phyloP scores from a whole-genome alignment of 2,113 vertebrate species.

The Epinephelus fuscoguttatus region DNA sequence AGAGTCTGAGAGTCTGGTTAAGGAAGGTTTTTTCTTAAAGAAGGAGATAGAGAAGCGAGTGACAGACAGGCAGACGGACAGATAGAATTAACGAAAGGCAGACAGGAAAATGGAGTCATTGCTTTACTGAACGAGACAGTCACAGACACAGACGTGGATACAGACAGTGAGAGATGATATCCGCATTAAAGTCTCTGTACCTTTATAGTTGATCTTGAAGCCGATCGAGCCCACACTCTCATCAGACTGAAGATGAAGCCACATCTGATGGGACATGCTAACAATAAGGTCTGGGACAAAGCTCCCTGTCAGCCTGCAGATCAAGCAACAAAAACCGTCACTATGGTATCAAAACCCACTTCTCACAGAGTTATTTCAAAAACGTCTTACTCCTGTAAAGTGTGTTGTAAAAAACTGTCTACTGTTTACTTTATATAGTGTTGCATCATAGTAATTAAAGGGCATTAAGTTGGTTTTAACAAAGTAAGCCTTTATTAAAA shows the following conservation, averaged over 20 bases:
- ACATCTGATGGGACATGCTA: slow-evolving; percentile 98
- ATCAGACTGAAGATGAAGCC: slow-evolving; percentile 97
- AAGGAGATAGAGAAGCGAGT: slow-evolving; percentile 12
- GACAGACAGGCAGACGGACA: not conserved
- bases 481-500: not conserved
- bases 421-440: not conserved
- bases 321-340: slow-evolving; percentile 30
- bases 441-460: not conserved
- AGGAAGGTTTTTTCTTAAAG: slow-evolving; percentile 24
- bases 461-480: not conserved
- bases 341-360: not conserved
- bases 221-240: slow-evolving; percentile 98
- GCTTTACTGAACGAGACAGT: slow-evolving; percentile 17
- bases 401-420: not conserved
- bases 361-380: not conserved
- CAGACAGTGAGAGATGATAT: slow-evolving; percentile 45
- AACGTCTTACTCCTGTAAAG: not conserved
- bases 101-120: slow-evolving; percentile 22
- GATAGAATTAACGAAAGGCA: slow-evolving; percentile 13
- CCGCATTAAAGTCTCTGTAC: slow-evolving; percentile 76
- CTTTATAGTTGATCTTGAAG: slow-evolving; percentile 99
- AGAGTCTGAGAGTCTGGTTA: slow-evolving; percentile 21
- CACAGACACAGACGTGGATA: slow-evolving; percentile 37
- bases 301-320: slow-evolving; percentile 93
- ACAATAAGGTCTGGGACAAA: slow-evolving; percentile 98